Conservation (phyloP, 2,888 invertebrate species). For the Agriopis aurantiaria region DNA sequence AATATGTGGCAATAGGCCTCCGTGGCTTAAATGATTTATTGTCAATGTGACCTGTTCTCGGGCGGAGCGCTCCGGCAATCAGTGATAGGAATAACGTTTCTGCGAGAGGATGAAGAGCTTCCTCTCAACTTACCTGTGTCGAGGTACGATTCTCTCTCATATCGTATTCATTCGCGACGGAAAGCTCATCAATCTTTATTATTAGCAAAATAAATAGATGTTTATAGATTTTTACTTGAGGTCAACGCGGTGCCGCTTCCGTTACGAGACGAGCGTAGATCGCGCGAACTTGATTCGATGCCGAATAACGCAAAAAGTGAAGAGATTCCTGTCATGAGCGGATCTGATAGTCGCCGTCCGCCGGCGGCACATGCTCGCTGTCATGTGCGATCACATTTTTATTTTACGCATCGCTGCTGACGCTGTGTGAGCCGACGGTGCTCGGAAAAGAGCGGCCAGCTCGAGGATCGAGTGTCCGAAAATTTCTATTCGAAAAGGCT, state of each 20-base stretch:
- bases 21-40: constrained; percentile 29
- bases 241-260: constrained; percentile 23
- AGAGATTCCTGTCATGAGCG: constrained; percentile 23
- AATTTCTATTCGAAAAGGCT: constrained; percentile 2
- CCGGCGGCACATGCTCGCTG: constrained; percentile 32
- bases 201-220: constrained; percentile 14
- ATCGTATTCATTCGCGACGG: not conserved
- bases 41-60: constrained; percentile 1
- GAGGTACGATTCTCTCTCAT: no score
- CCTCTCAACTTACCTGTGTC: no score
- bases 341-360: constrained; percentile 12
- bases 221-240: constrained; percentile 3
- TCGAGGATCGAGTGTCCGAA: constrained; percentile 8
- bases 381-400: constrained; percentile 36
- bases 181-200: constrained; percentile 8
- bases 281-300: constrained; percentile 28
- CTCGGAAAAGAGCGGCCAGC: constrained; percentile 17
- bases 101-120: not conserved
- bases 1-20: constrained; percentile 22
- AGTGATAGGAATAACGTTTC: not conserved
- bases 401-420: constrained; percentile 47
- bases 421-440: constrained; percentile 40
- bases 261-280: constrained; percentile 33
- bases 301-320: constrained; percentile 23
- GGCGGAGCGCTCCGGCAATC: not conserved